A percentile compares a stretch with the other conserved stretches of the same genome.
Evolutionary conservation across 1,140 invertebrate genomes (phyloP).

Genomic region (Nylanderia fulva): DNA sequence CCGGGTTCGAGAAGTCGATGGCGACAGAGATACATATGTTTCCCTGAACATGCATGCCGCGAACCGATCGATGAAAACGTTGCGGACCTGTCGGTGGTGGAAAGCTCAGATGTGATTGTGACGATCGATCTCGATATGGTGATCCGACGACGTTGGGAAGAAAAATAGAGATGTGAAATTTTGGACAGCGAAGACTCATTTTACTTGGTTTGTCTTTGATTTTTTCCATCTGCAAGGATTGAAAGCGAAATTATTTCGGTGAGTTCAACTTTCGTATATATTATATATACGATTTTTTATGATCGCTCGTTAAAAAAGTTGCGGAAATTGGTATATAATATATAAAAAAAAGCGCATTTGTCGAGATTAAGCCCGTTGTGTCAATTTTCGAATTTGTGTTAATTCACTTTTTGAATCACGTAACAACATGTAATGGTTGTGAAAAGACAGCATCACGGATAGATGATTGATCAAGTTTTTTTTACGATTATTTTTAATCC

Average conservation of each 20-base stretch:
- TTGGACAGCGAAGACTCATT: background rate
- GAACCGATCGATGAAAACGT: background rate
- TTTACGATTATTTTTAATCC: background rate
- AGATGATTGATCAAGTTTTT: background rate
- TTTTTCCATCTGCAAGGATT: background rate
- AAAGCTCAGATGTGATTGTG: background rate
- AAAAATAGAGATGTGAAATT: background rate
- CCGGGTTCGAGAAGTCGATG: background rate
- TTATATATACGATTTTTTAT: background rate
- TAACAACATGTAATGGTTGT: background rate
- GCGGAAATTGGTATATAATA: background rate
- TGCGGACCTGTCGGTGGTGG: background rate
- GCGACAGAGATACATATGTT: background rate
- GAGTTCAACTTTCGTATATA: background rate
- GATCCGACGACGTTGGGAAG: background rate
- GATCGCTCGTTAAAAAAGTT: background rate
- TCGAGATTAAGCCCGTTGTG: background rate
- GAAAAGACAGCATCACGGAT: background rate
- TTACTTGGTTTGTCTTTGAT: background rate
- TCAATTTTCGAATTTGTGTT: background rate
- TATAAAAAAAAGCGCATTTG: background rate
- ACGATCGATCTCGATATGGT: background rate
- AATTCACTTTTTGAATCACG: background rate
- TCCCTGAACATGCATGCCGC: too few relatives aligned
- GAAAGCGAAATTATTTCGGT: background rate